These are phyloP conservation scores for Lophotriccus pileatus DNA, from an alignment of 2,797 vertebrate genomes.

Conservation along the genomic window DNA sequence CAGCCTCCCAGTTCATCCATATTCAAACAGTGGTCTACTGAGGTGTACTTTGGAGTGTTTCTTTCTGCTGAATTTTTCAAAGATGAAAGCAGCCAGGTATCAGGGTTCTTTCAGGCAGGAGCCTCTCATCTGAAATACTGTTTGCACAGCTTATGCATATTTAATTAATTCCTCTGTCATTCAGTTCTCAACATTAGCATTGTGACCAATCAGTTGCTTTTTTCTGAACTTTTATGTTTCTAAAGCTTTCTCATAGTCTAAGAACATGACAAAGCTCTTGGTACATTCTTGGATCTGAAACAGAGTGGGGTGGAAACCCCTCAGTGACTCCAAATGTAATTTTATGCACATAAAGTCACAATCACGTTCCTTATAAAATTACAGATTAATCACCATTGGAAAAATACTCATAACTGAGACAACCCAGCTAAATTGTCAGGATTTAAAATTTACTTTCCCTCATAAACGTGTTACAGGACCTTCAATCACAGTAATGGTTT, in stretches of 20 bases:
- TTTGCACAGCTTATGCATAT: neutral
- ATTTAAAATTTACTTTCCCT: slow-evolving; percentile 33
- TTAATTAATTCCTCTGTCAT: neutral
- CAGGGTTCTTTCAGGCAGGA: neutral
- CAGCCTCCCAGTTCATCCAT: neutral
- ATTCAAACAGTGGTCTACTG: neutral
- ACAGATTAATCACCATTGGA: slow-evolving; percentile 6
- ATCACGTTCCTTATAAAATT: neutral
- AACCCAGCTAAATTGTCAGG: neutral
- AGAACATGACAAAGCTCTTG: neutral
- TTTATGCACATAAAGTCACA: neutral
- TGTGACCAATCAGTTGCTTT: neutral
- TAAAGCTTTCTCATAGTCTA: neutral
- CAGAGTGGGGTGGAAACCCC: neutral
- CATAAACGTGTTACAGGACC: neutral
- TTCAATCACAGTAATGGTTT: neutral
- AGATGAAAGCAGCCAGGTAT: neutral
- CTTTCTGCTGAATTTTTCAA: neutral
- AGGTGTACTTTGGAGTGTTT: neutral
- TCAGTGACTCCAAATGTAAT: neutral
- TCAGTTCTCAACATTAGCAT: neutral
- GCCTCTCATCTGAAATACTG: neutral
- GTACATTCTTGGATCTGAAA: neutral
- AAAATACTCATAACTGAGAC: neutral
- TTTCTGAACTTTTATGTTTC: neutral